Base-by-base conservation (phyloP, 2,113 vertebrate species). In the Herpailurus yagouaroundi region DNA sequence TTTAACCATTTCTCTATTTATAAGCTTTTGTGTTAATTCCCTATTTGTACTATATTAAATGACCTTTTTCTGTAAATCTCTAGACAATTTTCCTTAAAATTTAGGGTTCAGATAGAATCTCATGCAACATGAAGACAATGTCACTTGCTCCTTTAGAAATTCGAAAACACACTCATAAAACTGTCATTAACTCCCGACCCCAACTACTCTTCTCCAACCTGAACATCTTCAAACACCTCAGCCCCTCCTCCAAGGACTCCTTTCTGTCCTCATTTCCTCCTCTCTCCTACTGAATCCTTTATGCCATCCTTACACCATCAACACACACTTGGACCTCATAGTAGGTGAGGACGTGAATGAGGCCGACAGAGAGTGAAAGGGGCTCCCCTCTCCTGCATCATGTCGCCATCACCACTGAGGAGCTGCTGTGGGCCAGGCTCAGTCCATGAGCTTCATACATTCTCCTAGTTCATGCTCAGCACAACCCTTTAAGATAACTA, bases 351-450 rank as follows among this genome's bases (percentile, higher is more conserved):
- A 68, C 9, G 21, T 45, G 60, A 68, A 31, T n/a, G 31, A 76
- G 29, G 33, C 23, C 4, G n/a, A 12, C 1, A 4, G 4, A 64
- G 21, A 10, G 1, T 0, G 13, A 48, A 48, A 18, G 4, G 33
- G 33, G 45, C 9, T 27, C 76, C 29, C 55, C 38, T 21, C 16
- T 64, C 73, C 21, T 77, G 38, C 13, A n/a, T 64, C 41, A 50
- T 0, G 21, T 5, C 45, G 19, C 38, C 6, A 18, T 31, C 71
- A 76, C 57, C 29, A 27, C 25, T 4, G 5, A 4, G 14, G 31
- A 79, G 73, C 14, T 60, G 18, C 57, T 27, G 14, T 7, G 15
- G 31, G 31, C 64, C 57, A 79, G 55, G 23, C 73, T 29, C 57
- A 19, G 21, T 79, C n/a, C 38, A 63, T 77, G 73, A 77, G 29